These are phyloP conservation scores for Netelia virgata DNA, from an alignment of 2,888 invertebrate genomes.

Conservation along the genomic window DNA sequence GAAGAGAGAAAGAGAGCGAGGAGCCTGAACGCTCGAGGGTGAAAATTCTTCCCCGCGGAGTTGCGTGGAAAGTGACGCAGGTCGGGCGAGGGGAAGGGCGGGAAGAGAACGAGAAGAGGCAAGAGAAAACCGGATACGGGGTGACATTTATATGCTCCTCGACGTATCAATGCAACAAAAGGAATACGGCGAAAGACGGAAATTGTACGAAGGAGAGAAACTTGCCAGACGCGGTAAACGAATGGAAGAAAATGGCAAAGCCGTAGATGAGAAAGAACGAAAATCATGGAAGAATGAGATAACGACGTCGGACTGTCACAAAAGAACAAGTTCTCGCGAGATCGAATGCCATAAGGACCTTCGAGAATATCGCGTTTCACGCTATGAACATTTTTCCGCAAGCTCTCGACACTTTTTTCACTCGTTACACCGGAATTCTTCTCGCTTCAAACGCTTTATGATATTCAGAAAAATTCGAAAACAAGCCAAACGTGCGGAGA, in stretches of 20 bases:
- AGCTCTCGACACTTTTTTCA: constrained; percentile 17
- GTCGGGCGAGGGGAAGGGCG: constrained; percentile 59
- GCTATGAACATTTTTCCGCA: constrained; percentile 63
- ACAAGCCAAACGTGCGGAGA: constrained; percentile 44
- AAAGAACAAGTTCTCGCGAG: constrained; percentile 67
- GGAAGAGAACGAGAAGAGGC: constrained; percentile 65
- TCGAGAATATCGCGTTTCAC: constrained; percentile 78
- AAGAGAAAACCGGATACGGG: constrained; percentile 76
- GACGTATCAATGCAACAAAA: constrained; percentile 60
- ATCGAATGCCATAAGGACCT: constrained; percentile 70
- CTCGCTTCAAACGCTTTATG: constrained; percentile 64
- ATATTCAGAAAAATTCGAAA: constrained; percentile 70
- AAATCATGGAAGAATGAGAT: constrained; percentile 45
- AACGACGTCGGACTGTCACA: constrained; percentile 43
- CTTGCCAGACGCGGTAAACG: constrained; percentile 54
- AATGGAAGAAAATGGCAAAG: constrained; percentile 66
- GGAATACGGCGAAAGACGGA: constrained; percentile 58
- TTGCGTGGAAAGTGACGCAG: constrained; percentile 47
- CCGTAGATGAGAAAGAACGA: constrained; percentile 57
- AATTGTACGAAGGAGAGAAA: constrained; percentile 57
- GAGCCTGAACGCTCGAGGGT: constrained; percentile 53
- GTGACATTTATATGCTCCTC: constrained; percentile 80
- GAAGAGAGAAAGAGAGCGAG: constrained; percentile 47
- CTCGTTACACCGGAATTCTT: constrained; percentile 15
- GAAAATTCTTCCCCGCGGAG: constrained; percentile 58